Evolutionary conservation across 2,797 vertebrate genomes (phyloP).

Genomic region (Cheirogaleus major): DNA sequence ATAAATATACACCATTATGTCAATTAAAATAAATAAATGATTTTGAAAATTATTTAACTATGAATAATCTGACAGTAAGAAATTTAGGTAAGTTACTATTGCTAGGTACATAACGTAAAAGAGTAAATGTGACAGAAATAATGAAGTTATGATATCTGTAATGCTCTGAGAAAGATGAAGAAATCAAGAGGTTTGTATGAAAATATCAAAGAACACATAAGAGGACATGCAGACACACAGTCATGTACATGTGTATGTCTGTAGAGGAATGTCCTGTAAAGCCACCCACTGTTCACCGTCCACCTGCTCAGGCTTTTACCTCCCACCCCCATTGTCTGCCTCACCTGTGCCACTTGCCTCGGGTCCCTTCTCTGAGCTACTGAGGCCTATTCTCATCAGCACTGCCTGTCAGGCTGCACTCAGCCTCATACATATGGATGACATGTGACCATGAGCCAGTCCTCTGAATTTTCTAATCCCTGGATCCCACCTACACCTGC

Average conservation of each 20-base stretch:
- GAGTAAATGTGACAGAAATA: background rate
- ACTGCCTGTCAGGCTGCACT: background rate
- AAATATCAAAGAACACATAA: background rate
- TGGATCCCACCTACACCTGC: background rate
- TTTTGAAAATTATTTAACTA: too few species aligned
- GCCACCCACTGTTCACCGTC: rapidly evolving
- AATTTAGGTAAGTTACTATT: too few species aligned
- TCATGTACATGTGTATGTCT: too few species aligned
- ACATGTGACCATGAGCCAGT: background rate
- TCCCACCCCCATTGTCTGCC: background rate
- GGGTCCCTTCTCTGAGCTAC: background rate
- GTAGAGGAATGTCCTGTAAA: background rate
- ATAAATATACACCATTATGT: background rate
- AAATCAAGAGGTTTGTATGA: background rate
- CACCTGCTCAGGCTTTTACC: background rate
- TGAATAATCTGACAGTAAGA: too few species aligned
- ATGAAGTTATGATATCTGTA: background rate
- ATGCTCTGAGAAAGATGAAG: background rate
- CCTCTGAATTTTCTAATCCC: background rate
- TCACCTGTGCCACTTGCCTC: background rate
- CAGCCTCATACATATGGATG: background rate
- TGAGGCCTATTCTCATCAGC: too few species aligned
- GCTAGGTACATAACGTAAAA: too few species aligned
- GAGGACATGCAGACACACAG: too few species aligned
- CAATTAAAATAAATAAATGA: background rate